phyloP scores from a whole-genome alignment of 2,888 invertebrate genomes.

The Oscheius onirici region DNA sequence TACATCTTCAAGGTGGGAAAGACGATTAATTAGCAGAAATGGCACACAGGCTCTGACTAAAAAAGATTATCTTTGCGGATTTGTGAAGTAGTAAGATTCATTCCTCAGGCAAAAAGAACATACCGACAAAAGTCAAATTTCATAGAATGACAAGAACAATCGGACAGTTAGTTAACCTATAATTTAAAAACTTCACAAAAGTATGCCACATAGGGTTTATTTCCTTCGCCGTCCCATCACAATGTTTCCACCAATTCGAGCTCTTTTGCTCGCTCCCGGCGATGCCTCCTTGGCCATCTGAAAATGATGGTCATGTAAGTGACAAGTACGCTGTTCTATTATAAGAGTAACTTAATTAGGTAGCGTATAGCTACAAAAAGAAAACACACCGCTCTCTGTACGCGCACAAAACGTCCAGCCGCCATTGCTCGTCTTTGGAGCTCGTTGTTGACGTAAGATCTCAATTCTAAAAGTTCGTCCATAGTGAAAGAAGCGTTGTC shows the following conservation, averaged over 20 bases:
- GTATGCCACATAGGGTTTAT: no score
- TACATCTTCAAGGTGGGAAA: slow-evolving; percentile 78
- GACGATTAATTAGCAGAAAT: slow-evolving; percentile 43
- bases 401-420: not conserved
- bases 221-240: slow-evolving; percentile 16
- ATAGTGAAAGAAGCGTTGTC: not conserved
- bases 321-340: not conserved
- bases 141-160: no score
- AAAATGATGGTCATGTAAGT: slow-evolving; percentile 2
- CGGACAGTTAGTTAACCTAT: no score
- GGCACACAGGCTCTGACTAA: not conserved
- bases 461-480: slow-evolving; percentile 14
- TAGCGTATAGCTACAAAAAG: not conserved
- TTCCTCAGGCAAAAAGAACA: no score
- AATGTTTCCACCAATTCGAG: slow-evolving; percentile 25
- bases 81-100: no score
- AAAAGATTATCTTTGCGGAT: not conserved
- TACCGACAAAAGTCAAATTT: no score
- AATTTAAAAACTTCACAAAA: no score
- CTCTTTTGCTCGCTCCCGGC: slow-evolving; percentile 12
- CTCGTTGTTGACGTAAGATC: not conserved
- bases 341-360: not conserved
- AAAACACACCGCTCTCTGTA: slow-evolving; percentile 10
- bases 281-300: not conserved
- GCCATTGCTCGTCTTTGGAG: not conserved